Percentiles rank a stretch among this genome's conserved stretches.
Conservation (phyloP, 2,113 vertebrate genomes). For the Trochalopteron elliotii region DNA sequence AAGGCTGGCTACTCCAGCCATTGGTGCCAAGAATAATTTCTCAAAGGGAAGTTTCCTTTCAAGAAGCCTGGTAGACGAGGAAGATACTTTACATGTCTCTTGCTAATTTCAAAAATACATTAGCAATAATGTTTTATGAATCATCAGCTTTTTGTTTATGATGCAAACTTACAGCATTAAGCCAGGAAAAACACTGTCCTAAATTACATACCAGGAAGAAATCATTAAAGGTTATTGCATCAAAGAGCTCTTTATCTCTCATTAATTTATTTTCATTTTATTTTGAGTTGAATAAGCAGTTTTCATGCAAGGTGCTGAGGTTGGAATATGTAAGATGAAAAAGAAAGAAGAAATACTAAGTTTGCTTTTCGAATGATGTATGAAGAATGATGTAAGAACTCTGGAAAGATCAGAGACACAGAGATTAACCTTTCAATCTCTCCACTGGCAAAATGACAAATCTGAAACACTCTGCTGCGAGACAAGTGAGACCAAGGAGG, state of each 20-base stretch:
- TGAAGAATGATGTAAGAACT: constrained; percentile 36
- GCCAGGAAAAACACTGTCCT: constrained; percentile 59
- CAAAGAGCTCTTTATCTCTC: constrained; percentile 56
- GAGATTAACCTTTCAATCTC: constrained; percentile 22
- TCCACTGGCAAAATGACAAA: neutral
- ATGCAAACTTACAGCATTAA: constrained; percentile 58
- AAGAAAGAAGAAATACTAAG: neutral
- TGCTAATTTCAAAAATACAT: constrained; percentile 64
- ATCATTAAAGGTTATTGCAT: constrained; percentile 66
- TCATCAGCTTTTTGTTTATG: constrained; percentile 61
- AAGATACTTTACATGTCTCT: constrained; percentile 63
- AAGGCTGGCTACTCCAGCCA: constrained; percentile 51
- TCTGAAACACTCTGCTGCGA: neutral
- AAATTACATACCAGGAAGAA: constrained; percentile 66
- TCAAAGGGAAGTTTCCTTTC: constrained; percentile 70
- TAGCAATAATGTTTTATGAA: constrained; percentile 58
- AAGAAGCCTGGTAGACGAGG: constrained; percentile 56
- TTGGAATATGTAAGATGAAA: constrained; percentile 36
- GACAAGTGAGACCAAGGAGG: neutral
- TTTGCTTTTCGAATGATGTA: constrained; percentile 8
- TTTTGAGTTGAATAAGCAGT: constrained; percentile 58
- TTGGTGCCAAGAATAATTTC: constrained; percentile 65
- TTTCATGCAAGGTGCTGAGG: constrained; percentile 43
- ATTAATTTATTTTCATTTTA: constrained; percentile 63
- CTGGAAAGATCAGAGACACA: constrained; percentile 32